phyloP scores from a whole-genome alignment of 2,888 invertebrate genomes.

The Slavum lentiscoides region DNA sequence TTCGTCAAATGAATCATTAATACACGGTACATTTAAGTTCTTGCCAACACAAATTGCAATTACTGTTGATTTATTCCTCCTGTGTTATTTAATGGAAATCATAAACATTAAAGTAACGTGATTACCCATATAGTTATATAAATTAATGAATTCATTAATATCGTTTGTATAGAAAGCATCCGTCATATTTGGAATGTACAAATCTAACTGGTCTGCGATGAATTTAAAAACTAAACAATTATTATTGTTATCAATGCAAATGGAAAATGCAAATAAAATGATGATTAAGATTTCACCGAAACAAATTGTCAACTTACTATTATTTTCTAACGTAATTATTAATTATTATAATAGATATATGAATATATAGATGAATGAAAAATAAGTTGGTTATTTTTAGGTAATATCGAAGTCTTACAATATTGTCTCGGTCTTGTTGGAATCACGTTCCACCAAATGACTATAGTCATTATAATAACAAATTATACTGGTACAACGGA shows the following conservation, averaged over 20 bases:
- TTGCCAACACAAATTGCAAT: background rate
- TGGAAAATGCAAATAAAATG: background rate
- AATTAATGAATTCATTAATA: background rate
- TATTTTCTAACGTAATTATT: background rate
- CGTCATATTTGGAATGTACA: background rate
- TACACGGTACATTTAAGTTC: background rate
- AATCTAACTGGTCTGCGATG: background rate
- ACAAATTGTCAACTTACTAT: background rate
- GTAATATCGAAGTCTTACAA: too few relatives aligned
- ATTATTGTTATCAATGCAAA: background rate
- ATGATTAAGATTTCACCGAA: background rate
- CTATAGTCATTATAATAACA: too few relatives aligned
- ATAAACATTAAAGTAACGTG: background rate
- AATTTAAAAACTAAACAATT: background rate
- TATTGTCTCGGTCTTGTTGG: too few relatives aligned
- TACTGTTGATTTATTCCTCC: background rate
- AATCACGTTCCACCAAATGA: too few relatives aligned
- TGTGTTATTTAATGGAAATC: background rate
- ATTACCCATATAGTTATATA: background rate
- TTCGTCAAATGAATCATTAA: background rate
- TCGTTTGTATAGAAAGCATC: background rate
- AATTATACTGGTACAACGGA: too few relatives aligned
- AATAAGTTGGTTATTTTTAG: too few relatives aligned
- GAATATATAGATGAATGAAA: too few relatives aligned
- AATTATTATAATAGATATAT: too few relatives aligned